Evolutionary conservation across 2,797 vertebrate species (phyloP).

Genomic region (Thaleichthys pacificus): DNA sequence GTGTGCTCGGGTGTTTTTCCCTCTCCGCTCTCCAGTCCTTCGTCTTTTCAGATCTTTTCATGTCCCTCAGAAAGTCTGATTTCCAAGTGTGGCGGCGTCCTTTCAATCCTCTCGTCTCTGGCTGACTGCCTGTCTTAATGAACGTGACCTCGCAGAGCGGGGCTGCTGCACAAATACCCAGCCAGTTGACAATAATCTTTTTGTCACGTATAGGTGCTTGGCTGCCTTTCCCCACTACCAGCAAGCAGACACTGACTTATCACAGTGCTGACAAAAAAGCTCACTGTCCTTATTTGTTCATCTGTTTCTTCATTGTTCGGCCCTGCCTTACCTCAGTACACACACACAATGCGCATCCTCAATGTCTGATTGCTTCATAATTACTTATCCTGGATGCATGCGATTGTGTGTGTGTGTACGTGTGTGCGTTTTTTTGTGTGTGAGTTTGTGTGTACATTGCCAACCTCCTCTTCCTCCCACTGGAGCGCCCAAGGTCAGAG

Average conservation of each 20-base stretch:
- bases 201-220: constrained; percentile 23
- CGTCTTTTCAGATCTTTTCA: constrained; percentile 8
- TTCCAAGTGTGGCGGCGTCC: constrained; percentile 2
- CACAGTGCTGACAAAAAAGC: constrained; percentile 5
- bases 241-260: constrained; percentile 21
- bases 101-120: constrained; percentile 29
- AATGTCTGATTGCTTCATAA: constrained; percentile 1
- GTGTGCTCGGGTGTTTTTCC: neutral
- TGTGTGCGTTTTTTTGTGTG: neutral
- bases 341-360: constrained; percentile 7
- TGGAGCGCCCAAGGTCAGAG: too few species aligned
- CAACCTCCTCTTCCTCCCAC: too few species aligned
- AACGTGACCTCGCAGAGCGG: constrained; percentile 33
- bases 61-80: neutral
- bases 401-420: constrained; percentile 1
- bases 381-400: neutral
- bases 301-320: constrained; percentile 14
- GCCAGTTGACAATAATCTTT: constrained; percentile 19
- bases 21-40: neutral
- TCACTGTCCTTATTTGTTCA: constrained; percentile 31
- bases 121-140: constrained; percentile 28
- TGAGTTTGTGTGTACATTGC: neutral
- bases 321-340: neutral
- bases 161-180: constrained; percentile 32
- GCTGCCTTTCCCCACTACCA: neutral